A percentile compares a stretch with the other conserved stretches of the same genome.
Conservation (phyloP, 2,797 vertebrate genomes). For the Bovichtus diacanthus region DNA sequence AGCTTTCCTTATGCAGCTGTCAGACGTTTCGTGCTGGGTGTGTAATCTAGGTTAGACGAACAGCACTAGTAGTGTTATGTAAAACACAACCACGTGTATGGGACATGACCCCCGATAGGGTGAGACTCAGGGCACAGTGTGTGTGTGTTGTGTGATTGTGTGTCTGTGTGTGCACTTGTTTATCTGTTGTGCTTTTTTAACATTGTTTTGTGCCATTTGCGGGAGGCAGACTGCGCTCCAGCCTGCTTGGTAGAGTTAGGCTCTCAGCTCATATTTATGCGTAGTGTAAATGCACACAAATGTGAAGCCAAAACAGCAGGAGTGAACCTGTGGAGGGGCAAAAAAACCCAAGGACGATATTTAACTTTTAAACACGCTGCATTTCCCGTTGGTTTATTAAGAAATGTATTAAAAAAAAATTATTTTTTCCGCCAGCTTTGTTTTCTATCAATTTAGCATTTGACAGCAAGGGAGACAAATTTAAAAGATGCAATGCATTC, state of each 20-base stretch:
- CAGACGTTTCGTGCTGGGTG: conserved; percentile 8
- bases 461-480: background rate
- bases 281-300: conserved; percentile 41
- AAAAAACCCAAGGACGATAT: background rate
- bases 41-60: conserved; percentile 57
- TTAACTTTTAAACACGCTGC: background rate
- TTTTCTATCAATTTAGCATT: background rate
- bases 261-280: conserved; percentile 24
- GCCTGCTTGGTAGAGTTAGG: conserved; percentile 2
- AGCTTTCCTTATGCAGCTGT: background rate
- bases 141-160: conserved; percentile 9
- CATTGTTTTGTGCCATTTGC: conserved; percentile 17
- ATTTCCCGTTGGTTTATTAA: background rate
- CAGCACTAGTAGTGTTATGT: conserved; percentile 65
- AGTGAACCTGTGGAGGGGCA: background rate
- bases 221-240: conserved; percentile 22
- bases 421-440: background rate
- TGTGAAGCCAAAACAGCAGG: conserved; percentile 37
- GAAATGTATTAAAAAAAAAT: too few species aligned
- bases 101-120: conserved; percentile 60
- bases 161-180: background rate
- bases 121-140: conserved; percentile 33
- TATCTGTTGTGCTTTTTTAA: conserved; percentile 48
- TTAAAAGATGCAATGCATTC: background rate
- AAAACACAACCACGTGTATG: conserved; percentile 68